Conservation (phyloP, 2,888 invertebrate species). For the Caenorhabditis panamensis region DNA sequence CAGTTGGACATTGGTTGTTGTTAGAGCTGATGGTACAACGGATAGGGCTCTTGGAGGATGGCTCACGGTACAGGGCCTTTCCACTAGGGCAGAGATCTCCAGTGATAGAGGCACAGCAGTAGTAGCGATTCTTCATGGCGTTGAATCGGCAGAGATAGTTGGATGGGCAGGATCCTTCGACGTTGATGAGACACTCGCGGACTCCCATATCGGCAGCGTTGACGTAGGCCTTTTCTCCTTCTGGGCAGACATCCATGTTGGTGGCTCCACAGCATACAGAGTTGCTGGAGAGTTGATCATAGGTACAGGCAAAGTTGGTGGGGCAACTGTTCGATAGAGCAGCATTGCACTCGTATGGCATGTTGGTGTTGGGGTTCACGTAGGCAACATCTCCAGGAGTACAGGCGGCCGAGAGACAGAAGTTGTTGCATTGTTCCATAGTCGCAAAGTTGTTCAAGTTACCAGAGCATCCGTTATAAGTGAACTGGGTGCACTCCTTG, state of each 20-base stretch:
- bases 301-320: slow-evolving; percentile 79
- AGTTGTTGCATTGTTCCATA: slow-evolving; percentile 80
- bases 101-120: slow-evolving; percentile 80
- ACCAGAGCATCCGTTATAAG: slow-evolving; percentile 79
- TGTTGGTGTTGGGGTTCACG: slow-evolving; percentile 80
- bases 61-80: slow-evolving; percentile 79
- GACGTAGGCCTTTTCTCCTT: slow-evolving; percentile 81
- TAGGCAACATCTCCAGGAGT: slow-evolving; percentile 78
- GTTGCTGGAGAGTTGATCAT: slow-evolving; percentile 76
- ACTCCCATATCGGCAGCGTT: slow-evolving; percentile 79
- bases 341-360: slow-evolving; percentile 79
- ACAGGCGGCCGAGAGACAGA: slow-evolving; percentile 80
- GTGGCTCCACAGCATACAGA: slow-evolving; percentile 81
- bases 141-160: slow-evolving; percentile 81
- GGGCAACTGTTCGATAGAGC: slow-evolving; percentile 80
- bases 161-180: slow-evolving; percentile 78
- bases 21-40: slow-evolving; percentile 75
- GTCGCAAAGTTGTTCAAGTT: slow-evolving; percentile 80
- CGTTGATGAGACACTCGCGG: slow-evolving; percentile 80
- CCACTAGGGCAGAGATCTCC: slow-evolving; percentile 80
- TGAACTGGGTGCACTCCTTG: slow-evolving; percentile 79
- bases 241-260: slow-evolving; percentile 80
- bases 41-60: slow-evolving; percentile 67
- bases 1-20: slow-evolving; percentile 76
- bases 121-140: slow-evolving; percentile 77